Conservation (phyloP, 2,888 invertebrate genomes). For the Neoaliturus tenellus region DNA sequence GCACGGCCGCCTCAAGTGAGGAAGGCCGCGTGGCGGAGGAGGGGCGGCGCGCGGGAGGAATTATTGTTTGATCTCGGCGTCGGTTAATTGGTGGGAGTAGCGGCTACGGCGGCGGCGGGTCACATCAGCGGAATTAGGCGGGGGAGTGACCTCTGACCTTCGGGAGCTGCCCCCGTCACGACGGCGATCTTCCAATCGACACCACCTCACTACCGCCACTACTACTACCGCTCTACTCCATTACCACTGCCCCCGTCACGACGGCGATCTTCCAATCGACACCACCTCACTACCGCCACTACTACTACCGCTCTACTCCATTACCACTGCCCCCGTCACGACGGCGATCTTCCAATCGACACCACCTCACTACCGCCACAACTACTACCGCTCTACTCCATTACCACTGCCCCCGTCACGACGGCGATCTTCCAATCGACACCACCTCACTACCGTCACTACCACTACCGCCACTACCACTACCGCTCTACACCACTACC, state of each 20-base stretch:
- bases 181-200: slow-evolving; percentile 25
- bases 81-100: slow-evolving; percentile 37
- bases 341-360: too few species aligned
- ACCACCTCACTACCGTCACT: too few species aligned
- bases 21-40: not conserved
- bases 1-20: not conserved
- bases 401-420: too few species aligned
- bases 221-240: not conserved
- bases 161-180: slow-evolving; percentile 29
- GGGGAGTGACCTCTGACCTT: slow-evolving; percentile 23
- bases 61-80: slow-evolving; percentile 19
- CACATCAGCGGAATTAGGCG: slow-evolving; percentile 16
- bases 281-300: too few species aligned
- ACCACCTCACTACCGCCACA: too few species aligned
- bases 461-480: not conserved
- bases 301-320: too few species aligned
- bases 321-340: too few species aligned
- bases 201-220: slow-evolving; percentile 6
- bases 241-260: not conserved
- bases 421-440: too few species aligned
- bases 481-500: too few species aligned
- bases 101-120: not conserved
- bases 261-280: too few species aligned
- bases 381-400: too few species aligned
- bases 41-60: not conserved